These are phyloP conservation scores for Chrysopilus asiliformis DNA, from an alignment of 2,888 invertebrate genomes.

Conservation along the genomic window DNA sequence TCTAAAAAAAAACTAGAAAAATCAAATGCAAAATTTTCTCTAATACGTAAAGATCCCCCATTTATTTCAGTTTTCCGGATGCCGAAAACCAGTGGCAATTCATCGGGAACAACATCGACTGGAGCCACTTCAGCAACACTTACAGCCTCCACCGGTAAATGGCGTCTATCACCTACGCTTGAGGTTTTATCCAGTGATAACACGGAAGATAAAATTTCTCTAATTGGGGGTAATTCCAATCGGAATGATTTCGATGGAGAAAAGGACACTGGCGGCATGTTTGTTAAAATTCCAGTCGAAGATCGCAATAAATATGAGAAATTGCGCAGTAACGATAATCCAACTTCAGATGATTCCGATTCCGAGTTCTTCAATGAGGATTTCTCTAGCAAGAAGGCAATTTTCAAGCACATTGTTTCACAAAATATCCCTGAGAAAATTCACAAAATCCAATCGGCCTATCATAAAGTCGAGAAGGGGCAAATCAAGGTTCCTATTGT, in stretches of 20 bases:
- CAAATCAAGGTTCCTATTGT: conserved; percentile 32
- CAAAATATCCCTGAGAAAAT: conserved; percentile 42
- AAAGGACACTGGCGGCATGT: conserved; percentile 36
- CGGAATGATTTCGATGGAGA: conserved; percentile 21
- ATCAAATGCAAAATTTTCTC: conserved; percentile 29
- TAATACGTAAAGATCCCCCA: conserved; percentile 36
- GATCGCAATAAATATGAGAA: conserved; percentile 68
- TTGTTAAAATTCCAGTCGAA: conserved; percentile 49
- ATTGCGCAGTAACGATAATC: conserved; percentile 46
- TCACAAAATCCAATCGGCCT: conserved; percentile 38
- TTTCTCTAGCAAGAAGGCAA: conserved; percentile 26
- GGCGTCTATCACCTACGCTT: conserved; percentile 35
- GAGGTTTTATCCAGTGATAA: conserved; percentile 29
- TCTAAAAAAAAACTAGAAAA: no score
- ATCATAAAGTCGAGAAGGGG: conserved; percentile 40
- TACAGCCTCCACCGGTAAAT: conserved; percentile 32
- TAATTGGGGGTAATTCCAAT: conserved; percentile 4
- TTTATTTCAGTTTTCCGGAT: conserved; percentile 18
- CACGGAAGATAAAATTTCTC: conserved; percentile 8
- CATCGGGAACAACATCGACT: not conserved
- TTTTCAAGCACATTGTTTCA: conserved; percentile 36
- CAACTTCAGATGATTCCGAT: conserved; percentile 42
- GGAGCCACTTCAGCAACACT: conserved; percentile 20
- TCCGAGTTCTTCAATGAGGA: conserved; percentile 36
- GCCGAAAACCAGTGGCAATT: conserved; percentile 1